phyloP scores from a whole-genome alignment of 2,113 vertebrate species.

The Dipodomys spectabilis region DNA sequence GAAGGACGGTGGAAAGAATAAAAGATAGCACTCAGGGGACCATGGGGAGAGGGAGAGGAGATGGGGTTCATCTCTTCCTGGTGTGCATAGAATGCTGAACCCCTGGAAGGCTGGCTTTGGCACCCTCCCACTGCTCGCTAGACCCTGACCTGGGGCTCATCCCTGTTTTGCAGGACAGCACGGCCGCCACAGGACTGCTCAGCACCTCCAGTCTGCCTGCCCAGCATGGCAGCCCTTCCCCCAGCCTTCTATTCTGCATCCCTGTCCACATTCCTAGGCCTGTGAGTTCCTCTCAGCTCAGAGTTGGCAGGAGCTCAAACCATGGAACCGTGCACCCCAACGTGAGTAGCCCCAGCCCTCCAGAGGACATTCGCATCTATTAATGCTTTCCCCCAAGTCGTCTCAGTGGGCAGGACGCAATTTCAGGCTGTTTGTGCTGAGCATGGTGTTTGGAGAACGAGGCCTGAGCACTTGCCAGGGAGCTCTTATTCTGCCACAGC shows the following conservation, averaged over 20 bases:
- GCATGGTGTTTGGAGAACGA: background rate
- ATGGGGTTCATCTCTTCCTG: background rate
- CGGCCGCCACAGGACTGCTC: background rate
- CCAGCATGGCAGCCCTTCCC: accelerated
- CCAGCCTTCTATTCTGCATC: too few relatives aligned
- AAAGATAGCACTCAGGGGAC: background rate
- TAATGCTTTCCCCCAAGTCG: background rate
- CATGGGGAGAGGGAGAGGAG: background rate
- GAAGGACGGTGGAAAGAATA: background rate
- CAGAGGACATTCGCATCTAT: background rate
- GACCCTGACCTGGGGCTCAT: background rate
- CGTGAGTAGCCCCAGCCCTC: background rate
- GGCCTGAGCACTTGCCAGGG: background rate
- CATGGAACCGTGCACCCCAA: accelerated
- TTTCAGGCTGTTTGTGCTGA: background rate
- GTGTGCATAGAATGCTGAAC: background rate
- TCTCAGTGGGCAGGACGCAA: background rate
- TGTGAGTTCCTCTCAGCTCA: background rate
- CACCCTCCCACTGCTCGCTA: background rate
- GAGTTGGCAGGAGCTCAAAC: background rate
- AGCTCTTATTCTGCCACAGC: background rate
- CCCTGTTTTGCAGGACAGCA: background rate
- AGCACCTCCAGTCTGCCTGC: background rate
- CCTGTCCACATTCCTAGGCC: background rate
- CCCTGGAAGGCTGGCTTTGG: background rate